These are phyloP conservation scores for Calidris pygmaea DNA, from an alignment of 2,113 vertebrate genomes.

Conservation along the genomic window DNA sequence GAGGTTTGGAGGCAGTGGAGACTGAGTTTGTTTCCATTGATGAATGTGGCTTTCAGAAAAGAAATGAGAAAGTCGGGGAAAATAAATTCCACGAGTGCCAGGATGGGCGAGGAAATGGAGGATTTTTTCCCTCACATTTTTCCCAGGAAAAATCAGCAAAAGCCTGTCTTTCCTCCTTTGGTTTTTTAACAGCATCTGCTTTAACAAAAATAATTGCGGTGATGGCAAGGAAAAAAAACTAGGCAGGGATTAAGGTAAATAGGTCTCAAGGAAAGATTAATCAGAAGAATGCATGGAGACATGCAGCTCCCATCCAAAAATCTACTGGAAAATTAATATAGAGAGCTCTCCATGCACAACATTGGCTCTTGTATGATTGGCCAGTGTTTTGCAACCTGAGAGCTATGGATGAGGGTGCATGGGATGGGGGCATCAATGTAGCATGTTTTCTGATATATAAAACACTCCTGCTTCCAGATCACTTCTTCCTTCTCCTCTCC, in stretches of 20 bases:
- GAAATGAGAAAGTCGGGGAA: not conserved
- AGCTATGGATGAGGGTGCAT: not conserved
- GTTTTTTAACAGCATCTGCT: not conserved
- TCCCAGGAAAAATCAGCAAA: not conserved
- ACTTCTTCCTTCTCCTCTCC: not conserved
- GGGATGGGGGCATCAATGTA: rapidly evolving
- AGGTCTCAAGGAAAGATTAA: not conserved
- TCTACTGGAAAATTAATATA: not conserved
- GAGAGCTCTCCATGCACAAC: not conserved
- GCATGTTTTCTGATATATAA: not conserved
- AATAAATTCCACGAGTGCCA: not conserved
- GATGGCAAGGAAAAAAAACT: not conserved
- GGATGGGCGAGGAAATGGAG: not conserved
- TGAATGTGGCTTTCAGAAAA: not conserved
- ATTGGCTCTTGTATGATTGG: rapidly evolving
- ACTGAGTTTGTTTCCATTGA: not conserved
- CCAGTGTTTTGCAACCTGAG: not conserved
- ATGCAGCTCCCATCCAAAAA: not conserved
- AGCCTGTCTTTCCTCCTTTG: not conserved
- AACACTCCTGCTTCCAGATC: not conserved
- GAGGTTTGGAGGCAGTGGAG: not conserved
- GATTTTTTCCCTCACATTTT: not conserved
- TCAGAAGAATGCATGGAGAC: not conserved
- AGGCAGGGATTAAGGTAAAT: not conserved
- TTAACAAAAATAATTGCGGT: not conserved